Base-by-base conservation (phyloP, 2,797 vertebrate species). In the Limnodromus scolopaceus region DNA sequence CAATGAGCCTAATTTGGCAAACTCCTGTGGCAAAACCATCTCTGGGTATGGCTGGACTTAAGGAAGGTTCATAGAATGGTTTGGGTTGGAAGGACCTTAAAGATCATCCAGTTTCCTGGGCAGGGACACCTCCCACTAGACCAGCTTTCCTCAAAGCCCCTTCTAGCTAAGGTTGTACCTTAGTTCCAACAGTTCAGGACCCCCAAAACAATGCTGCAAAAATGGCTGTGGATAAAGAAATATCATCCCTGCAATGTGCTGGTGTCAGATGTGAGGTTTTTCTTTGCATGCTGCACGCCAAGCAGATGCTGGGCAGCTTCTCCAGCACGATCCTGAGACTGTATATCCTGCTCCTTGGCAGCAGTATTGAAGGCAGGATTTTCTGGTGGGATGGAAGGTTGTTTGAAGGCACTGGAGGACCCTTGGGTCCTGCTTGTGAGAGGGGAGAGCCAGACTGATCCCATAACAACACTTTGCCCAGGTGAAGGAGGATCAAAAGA, bases 351-450 rank as follows among this genome's bases (percentile, higher is more conserved):
- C 24, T 53, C 30, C 41, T 16, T 2, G 76, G 7, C 46, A 20
- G 32, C 2, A 43, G 15, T 4, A 2, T 2, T 1, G 16, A 41
- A 6, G 51, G 11, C 28, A 32, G 80, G 48, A 51, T 39, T 60
- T 75, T 76, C 70, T 60, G 36, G 4, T 14, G 45, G 22, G 16
- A 7, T 13, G 32, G 15, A 20, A 23, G 8, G 20, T 24, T 10
- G 12, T 4, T 32, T 25, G 30, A 36, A 46, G 57, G 25, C 5
- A 1, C 0, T 15, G 46, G 49, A 32, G 34, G 10, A 16, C 12
- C 7, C 20, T 39, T 30, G 70, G 13, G 30, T 63, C 25, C 43
- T 3, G 0, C n/a, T 6, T 1, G 1, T 19, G 55, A 22, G 53
- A 66, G 27, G 13, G 9, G 17, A 71, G 27, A 63, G n/a, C 9